A percentile compares a stretch with the other conserved stretches of the same genome.
phyloP scores from a whole-genome alignment of 2,113 vertebrate species.

The Cyrtonyx montezumae region DNA sequence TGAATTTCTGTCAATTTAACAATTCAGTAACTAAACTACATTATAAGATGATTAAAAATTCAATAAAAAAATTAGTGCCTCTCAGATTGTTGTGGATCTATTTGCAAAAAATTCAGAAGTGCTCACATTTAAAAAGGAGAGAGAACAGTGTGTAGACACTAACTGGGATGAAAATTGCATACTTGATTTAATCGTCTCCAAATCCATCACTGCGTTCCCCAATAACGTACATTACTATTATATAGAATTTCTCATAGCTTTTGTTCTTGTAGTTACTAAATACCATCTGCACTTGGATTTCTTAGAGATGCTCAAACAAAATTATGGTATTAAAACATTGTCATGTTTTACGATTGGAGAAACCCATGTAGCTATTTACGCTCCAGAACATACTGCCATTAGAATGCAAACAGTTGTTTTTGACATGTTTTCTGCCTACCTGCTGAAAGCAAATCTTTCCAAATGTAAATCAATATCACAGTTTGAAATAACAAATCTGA shows the following conservation, averaged over 20 bases:
- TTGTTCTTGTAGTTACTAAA: neutral
- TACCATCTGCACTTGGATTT: neutral
- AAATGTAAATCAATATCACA: neutral
- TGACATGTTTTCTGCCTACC: neutral
- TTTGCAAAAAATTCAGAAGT: slow-evolving; percentile 20
- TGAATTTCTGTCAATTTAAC: neutral
- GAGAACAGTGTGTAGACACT: neutral
- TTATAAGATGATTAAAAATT: slow-evolving; percentile 29
- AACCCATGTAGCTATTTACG: neutral
- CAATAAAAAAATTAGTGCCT: neutral
- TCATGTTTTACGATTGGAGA: neutral
- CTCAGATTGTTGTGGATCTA: neutral
- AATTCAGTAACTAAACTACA: slow-evolving; percentile 11
- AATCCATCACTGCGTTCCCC: neutral
- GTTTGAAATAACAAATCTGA: neutral
- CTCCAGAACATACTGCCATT: neutral
- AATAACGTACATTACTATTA: neutral
- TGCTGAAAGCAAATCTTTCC: neutral
- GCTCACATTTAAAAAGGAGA: neutral
- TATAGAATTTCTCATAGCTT: neutral
- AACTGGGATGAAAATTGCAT: neutral
- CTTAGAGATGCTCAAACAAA: neutral
- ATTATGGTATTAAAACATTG: neutral
- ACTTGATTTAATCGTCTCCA: neutral
- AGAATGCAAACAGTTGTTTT: neutral